phyloP scores from a whole-genome alignment of 2,113 vertebrate genomes.

The Lanius ludovicianus region DNA sequence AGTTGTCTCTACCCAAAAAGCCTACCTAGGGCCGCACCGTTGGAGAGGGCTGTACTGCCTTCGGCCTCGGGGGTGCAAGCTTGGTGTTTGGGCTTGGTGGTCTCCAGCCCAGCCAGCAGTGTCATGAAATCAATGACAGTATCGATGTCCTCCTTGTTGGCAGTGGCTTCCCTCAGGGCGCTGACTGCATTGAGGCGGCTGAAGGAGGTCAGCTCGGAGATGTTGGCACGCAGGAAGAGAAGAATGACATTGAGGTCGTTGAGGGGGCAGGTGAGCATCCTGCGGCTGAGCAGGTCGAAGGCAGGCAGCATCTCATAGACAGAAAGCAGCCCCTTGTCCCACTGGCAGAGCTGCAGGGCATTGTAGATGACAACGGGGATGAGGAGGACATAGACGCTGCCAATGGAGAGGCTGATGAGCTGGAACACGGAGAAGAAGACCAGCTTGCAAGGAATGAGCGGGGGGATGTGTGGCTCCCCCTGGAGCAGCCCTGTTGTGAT shows the following conservation, averaged over 20 bases:
- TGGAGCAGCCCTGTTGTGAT: conserved; percentile 84
- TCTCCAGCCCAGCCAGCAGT: conserved; percentile 83
- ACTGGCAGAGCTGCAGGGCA: conserved; percentile 86
- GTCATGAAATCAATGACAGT: conserved; percentile 96
- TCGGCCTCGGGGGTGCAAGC: accelerated
- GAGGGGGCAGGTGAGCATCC: conserved; percentile 88
- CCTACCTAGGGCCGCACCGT: not conserved
- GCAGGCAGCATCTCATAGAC: conserved; percentile 94
- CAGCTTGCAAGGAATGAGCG: conserved; percentile 88
- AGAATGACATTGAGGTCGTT: conserved; percentile 94
- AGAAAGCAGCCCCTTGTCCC: conserved; percentile 91
- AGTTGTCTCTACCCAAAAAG: not conserved
- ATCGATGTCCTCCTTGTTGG: conserved; percentile 73
- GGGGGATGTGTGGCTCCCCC: conserved; percentile 75
- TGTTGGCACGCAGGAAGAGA: conserved; percentile 90
- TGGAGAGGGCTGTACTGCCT: not conserved
- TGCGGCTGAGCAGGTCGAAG: conserved; percentile 85
- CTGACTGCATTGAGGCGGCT: conserved; percentile 85
- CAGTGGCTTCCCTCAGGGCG: conserved; percentile 78
- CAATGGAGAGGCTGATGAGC: conserved; percentile 84
- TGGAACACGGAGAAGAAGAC: conserved; percentile 89
- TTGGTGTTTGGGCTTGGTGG: conserved; percentile 60
- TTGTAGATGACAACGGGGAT: conserved; percentile 86
- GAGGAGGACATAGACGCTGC: conserved; percentile 83
- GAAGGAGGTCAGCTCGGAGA: conserved; percentile 87